A percentile compares a stretch with the other conserved stretches of the same genome.
phyloP scores from a whole-genome alignment of 2,888 invertebrate species.

The Cantharis lateralis region DNA sequence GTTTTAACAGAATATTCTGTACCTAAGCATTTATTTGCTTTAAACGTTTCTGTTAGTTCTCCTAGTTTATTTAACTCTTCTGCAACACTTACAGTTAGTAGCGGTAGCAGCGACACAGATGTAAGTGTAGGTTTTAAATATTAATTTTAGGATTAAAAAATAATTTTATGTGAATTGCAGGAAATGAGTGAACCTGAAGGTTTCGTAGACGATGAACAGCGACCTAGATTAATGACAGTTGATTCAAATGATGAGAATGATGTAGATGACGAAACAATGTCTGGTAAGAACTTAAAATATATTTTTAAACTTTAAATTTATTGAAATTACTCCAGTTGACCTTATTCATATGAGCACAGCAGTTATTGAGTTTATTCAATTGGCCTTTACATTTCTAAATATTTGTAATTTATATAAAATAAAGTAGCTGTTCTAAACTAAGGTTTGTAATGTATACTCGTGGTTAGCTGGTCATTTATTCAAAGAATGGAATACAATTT shows the following conservation, averaged over 20 bases:
- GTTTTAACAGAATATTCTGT: slow-evolving; percentile 30
- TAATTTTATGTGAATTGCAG: slow-evolving; percentile 53
- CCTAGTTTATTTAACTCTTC: slow-evolving; percentile 53
- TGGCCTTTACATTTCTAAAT: background rate
- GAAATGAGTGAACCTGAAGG: slow-evolving; percentile 68
- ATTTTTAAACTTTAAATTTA: too few species aligned
- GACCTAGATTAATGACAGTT: slow-evolving; percentile 58
- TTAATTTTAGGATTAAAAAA: background rate
- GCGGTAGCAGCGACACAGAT: slow-evolving; percentile 53
- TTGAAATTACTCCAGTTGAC: slow-evolving; percentile 7
- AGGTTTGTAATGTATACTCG: background rate
- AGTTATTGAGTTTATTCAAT: background rate
- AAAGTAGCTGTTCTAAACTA: background rate
- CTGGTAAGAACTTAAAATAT: slow-evolving; percentile 59
- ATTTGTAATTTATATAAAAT: background rate
- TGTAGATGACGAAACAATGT: slow-evolving; percentile 84
- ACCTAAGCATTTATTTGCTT: slow-evolving; percentile 44
- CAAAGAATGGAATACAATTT: too few species aligned
- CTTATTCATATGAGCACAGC: slow-evolving; percentile 15
- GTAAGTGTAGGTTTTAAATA: slow-evolving; percentile 41
- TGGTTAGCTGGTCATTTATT: background rate
- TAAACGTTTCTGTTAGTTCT: slow-evolving; percentile 53
- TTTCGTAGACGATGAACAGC: slow-evolving; percentile 63
- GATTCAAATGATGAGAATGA: slow-evolving; percentile 84
- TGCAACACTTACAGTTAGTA: slow-evolving; percentile 52